phyloP scores from a whole-genome alignment of 2,888 invertebrate genomes.

The Lottia gigantea region DNA sequence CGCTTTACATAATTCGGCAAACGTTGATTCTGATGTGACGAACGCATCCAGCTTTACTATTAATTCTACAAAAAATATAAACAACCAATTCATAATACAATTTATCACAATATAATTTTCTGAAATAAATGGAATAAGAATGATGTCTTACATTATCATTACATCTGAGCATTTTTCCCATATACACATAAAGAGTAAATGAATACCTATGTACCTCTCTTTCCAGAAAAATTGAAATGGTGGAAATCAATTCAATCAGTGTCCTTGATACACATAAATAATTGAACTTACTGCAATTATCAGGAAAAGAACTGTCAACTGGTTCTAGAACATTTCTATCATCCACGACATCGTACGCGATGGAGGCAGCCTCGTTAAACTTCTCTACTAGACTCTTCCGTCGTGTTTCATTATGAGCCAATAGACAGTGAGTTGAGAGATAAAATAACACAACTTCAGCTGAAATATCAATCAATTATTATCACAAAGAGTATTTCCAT shows the following conservation, averaged over 20 bases:
- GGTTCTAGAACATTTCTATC: not conserved
- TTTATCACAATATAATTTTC: too few relatives aligned
- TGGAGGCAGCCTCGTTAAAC: slow-evolving; percentile 55
- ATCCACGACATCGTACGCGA: slow-evolving; percentile 20
- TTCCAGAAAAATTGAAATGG: too few relatives aligned
- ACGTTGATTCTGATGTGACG: slow-evolving; percentile 55
- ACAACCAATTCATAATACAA: too few relatives aligned
- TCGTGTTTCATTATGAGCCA: slow-evolving; percentile 61
- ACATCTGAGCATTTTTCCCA: too few relatives aligned
- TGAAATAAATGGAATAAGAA: too few relatives aligned
- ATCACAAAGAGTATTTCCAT: too few relatives aligned
- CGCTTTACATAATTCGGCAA: slow-evolving; percentile 62
- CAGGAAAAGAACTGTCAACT: not conserved
- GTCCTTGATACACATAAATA: too few relatives aligned
- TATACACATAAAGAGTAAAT: too few relatives aligned
- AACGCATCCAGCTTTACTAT: slow-evolving; percentile 59
- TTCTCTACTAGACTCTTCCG: slow-evolving; percentile 56
- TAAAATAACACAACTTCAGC: slow-evolving; percentile 64
- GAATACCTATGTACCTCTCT: too few relatives aligned
- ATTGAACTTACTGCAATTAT: not conserved
- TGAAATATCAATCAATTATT: slow-evolving; percentile 28
- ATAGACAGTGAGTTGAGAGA: slow-evolving; percentile 61
- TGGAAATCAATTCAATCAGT: too few relatives aligned
- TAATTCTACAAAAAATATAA: slow-evolving; percentile 50
- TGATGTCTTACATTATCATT: too few relatives aligned